phyloP scores from a whole-genome alignment of 2,888 invertebrate species.

The Rhingia rostrata region DNA sequence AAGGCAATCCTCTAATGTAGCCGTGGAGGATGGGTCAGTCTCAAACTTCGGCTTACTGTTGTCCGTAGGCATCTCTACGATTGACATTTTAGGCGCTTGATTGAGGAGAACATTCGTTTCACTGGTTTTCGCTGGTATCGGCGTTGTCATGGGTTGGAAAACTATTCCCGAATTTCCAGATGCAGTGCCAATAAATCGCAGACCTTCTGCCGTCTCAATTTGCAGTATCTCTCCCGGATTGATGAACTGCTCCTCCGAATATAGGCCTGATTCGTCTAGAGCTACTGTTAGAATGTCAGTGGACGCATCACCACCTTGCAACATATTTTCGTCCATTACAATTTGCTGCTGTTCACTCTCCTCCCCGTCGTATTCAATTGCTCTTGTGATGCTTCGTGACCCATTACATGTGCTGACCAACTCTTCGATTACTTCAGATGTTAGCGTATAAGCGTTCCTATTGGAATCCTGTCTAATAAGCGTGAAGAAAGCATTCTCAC shows the following conservation, averaged over 20 bases:
- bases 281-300: slow-evolving; percentile 48
- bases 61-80: slow-evolving; percentile 88
- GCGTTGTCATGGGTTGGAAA: slow-evolving; percentile 78
- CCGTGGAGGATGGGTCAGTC: slow-evolving; percentile 24
- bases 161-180: slow-evolving; percentile 70
- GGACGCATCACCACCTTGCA: slow-evolving; percentile 36
- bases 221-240: slow-evolving; percentile 54
- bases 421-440: slow-evolving; percentile 67
- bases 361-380: slow-evolving; percentile 89
- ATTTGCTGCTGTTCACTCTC: slow-evolving; percentile 86
- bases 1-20: slow-evolving; percentile 84
- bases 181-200: slow-evolving; percentile 52
- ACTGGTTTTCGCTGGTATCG: slow-evolving; percentile 84
- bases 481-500: slow-evolving; percentile 43
- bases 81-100: slow-evolving; percentile 91
- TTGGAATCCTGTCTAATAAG: background rate
- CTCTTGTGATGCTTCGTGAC: slow-evolving; percentile 83
- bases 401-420: slow-evolving; percentile 51
- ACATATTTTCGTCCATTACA: slow-evolving; percentile 55
- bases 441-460: slow-evolving; percentile 11
- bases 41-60: slow-evolving; percentile 71
- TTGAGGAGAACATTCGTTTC: slow-evolving; percentile 90
- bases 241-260: slow-evolving; percentile 61
- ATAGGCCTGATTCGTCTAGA: slow-evolving; percentile 54
- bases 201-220: slow-evolving; percentile 58